These are phyloP conservation scores for Silurus asotus DNA, from an alignment of 2,113 vertebrate species.

Conservation along the genomic window DNA sequence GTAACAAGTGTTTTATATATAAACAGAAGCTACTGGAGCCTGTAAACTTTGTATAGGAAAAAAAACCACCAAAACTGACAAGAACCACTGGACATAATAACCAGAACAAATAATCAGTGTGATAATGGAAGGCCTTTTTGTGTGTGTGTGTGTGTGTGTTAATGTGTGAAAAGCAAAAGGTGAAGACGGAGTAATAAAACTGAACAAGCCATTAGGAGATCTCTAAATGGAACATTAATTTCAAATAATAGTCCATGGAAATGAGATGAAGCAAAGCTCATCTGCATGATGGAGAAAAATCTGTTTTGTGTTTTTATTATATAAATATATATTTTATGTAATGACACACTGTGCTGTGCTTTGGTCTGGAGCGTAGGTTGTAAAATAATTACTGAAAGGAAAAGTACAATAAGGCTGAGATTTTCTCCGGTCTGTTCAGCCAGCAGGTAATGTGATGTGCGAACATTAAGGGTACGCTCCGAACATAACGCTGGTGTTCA, in stretches of 20 bases:
- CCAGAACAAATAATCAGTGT: not conserved
- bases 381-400: slow-evolving; percentile 25
- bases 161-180: slow-evolving; percentile 34
- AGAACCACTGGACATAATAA: not conserved
- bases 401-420: not conserved
- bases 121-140: not conserved
- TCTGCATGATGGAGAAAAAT: slow-evolving; percentile 28
- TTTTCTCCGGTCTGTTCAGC: not conserved
- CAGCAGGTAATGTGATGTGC: not conserved
- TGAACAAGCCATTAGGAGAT: slow-evolving; percentile 32
- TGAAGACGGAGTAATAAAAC: not conserved
- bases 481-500: not conserved
- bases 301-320: not conserved
- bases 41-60: not conserved
- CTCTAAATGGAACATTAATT: slow-evolving; percentile 38
- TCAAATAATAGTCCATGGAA: slow-evolving; percentile 29
- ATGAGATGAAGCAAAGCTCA: slow-evolving; percentile 19
- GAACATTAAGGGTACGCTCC: not conserved
- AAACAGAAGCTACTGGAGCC: not conserved
- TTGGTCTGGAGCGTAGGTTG: not conserved
- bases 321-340: not conserved
- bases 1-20: not conserved
- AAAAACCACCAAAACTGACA: not conserved
- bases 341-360: not conserved
- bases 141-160: no score